These are phyloP conservation scores for Ichneumoninae sp. DNA, from an alignment of 2,888 invertebrate genomes.

Conservation along the genomic window DNA sequence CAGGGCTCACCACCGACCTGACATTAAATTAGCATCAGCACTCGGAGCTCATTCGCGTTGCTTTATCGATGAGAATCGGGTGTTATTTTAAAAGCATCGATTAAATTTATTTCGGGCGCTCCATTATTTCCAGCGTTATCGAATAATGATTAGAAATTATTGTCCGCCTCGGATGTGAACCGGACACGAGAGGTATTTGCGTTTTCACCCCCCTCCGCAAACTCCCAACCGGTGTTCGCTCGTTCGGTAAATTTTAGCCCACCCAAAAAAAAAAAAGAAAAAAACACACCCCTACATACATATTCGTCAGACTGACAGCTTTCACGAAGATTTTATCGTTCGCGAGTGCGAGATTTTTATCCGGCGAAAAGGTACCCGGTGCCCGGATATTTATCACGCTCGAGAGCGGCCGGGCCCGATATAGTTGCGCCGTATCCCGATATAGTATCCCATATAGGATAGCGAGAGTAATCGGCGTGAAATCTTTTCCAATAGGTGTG, in stretches of 20 bases:
- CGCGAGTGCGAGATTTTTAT: slow-evolving; percentile 53
- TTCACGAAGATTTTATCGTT: slow-evolving; percentile 55
- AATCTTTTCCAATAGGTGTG: slow-evolving; percentile 66
- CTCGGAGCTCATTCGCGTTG: neutral
- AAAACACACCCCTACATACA: slow-evolving; percentile 45
- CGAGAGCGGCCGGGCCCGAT: slow-evolving; percentile 25
- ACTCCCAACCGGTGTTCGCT: neutral
- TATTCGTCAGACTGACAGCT: slow-evolving; percentile 63
- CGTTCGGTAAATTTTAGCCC: neutral
- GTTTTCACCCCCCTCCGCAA: neutral
- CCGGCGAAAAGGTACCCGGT: slow-evolving; percentile 33
- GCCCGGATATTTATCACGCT: slow-evolving; percentile 62
- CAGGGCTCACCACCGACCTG: neutral
- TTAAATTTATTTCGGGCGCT: neutral
- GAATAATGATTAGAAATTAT: neutral
- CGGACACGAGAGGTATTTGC: neutral
- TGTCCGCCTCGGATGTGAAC: neutral
- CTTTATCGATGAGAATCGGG: neutral
- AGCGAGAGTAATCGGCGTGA: slow-evolving; percentile 64
- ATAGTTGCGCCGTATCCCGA: slow-evolving; percentile 7
- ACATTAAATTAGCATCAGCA: neutral
- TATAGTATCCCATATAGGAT: neutral
- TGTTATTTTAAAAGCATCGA: neutral
- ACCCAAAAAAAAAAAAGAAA: neutral
- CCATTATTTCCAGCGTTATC: neutral